phyloP scores from a whole-genome alignment of 1,140 invertebrate genomes.

The Zaprionus capensis region DNA sequence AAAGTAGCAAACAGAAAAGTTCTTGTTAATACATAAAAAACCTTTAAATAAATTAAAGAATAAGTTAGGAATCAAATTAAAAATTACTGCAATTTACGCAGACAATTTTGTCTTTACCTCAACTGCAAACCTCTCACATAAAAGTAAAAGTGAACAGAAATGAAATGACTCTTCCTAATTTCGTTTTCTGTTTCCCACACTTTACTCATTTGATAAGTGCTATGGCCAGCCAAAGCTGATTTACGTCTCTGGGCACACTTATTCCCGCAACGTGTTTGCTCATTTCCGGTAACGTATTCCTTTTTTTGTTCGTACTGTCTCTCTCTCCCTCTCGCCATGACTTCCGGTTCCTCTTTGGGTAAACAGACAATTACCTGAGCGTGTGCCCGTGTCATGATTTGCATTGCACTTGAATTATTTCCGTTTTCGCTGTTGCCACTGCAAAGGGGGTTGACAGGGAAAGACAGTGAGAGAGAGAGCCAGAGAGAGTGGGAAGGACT shows the following conservation, averaged over 20 bases:
- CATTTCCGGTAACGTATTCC: slow-evolving; percentile 53
- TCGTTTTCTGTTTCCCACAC: slow-evolving; percentile 7
- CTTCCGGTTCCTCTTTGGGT: slow-evolving; percentile 59
- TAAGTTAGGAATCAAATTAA: neutral
- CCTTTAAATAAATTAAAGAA: neutral
- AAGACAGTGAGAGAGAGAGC: neutral
- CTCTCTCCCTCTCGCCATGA: slow-evolving; percentile 4
- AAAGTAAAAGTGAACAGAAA: neutral
- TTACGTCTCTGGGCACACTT: slow-evolving; percentile 38
- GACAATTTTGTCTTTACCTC: neutral
- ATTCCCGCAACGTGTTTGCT: slow-evolving; percentile 62
- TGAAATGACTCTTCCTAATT: slow-evolving; percentile 1
- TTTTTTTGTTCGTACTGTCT: slow-evolving; percentile 4
- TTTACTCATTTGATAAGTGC: slow-evolving; percentile 27
- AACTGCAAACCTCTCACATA: neutral
- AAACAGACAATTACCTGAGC: slow-evolving; percentile 74
- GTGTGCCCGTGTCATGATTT: slow-evolving; percentile 71
- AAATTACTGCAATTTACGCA: neutral
- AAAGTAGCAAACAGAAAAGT: neutral
- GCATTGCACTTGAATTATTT: slow-evolving; percentile 81
- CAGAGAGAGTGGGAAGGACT: neutral
- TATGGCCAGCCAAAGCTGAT: slow-evolving; percentile 22
- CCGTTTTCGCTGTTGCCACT: slow-evolving; percentile 56
- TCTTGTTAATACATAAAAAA: neutral
- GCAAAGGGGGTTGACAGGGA: slow-evolving; percentile 9